Evolutionary conservation across 2,797 vertebrate genomes (phyloP), one percentile per base, ranked within the genome.

Genomic region (Botia kubotai): DNA sequence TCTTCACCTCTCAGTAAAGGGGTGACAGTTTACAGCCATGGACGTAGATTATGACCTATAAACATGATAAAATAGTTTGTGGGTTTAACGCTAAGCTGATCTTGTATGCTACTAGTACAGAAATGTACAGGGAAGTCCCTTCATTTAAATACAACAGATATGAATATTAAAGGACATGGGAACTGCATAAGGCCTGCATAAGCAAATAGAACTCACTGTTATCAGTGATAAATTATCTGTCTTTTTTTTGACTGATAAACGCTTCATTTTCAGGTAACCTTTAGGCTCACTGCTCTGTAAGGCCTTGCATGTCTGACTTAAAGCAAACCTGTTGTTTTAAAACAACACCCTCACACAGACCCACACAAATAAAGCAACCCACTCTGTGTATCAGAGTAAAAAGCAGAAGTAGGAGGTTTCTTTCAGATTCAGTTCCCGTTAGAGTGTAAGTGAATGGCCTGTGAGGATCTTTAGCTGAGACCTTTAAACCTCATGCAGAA

Each of bases 401-500:
- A 93, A 94, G 92, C 90, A 94, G 94, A 95, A 95, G 89, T 91
- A 87, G 83, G 83, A 89, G 85, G 79, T 87, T 84, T 89, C 89
- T 93, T 92, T 94, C 90, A 93, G 93, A 94, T 94, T 95, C 94
- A 92, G 91, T 95, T 95, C 94, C 93, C 88, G 90, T 88, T 91
- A 80, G 83, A 69, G 17, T 75, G 82, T 84, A 82, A 91, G 90
- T 89, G 91, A 91, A 92, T 87, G 77, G 87, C 86, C 92, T 86
- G 83, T 86, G 84, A 75, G 77, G 85, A 85, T 84, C 76, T 76
- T 79, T 75, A 65, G 43, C 65, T 53, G 55, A 67, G 39, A 46
- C 63, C 52, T 29, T 71, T 14, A 46, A 58, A 43, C 63, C 17
- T 66, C 8, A 12, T 33, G 16, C 33, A 39, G 16, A 67, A n/a